A percentile compares a stretch with the other conserved stretches of the same genome.
Evolutionary conservation across 2,888 invertebrate species (phyloP).

Genomic region (Rotaria sp.): DNA sequence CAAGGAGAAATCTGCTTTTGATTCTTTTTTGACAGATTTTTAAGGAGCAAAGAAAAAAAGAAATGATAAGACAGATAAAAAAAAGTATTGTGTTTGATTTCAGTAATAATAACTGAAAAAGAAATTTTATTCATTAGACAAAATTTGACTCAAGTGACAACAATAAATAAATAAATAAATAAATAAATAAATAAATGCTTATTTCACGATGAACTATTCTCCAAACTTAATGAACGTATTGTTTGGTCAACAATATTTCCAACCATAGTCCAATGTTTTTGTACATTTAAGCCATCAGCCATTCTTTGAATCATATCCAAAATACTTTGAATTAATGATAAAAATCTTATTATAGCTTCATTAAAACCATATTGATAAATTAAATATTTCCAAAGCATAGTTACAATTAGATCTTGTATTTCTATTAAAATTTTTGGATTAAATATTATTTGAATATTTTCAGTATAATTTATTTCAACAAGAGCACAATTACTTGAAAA

Average conservation of each 20-base stretch:
- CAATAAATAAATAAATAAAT: not conserved
- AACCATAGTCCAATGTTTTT: not conserved
- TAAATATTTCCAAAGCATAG: not conserved
- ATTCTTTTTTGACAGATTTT: too few species aligned
- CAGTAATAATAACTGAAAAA: too few species aligned
- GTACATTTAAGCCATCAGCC: not conserved
- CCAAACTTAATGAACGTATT: not conserved
- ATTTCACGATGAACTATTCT: not conserved
- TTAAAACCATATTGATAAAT: not conserved
- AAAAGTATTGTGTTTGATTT: too few species aligned
- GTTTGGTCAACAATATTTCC: not conserved
- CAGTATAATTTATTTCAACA: not conserved
- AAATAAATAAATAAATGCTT: not conserved
- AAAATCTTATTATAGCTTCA: not conserved
- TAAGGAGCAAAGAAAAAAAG: too few species aligned
- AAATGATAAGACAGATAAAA: too few species aligned
- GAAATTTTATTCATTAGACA: too few species aligned
- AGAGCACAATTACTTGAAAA: not conserved
- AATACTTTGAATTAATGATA: not conserved
- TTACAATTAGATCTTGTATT: not conserved
- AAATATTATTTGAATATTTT: not conserved
- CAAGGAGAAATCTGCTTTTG: too few species aligned
- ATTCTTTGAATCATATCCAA: not conserved
- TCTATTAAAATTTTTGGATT: not conserved
- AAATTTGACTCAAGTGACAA: not conserved